These are phyloP conservation scores for Scotopteryx bipunctaria DNA, from an alignment of 2,888 invertebrate species.

Conservation along the genomic window DNA sequence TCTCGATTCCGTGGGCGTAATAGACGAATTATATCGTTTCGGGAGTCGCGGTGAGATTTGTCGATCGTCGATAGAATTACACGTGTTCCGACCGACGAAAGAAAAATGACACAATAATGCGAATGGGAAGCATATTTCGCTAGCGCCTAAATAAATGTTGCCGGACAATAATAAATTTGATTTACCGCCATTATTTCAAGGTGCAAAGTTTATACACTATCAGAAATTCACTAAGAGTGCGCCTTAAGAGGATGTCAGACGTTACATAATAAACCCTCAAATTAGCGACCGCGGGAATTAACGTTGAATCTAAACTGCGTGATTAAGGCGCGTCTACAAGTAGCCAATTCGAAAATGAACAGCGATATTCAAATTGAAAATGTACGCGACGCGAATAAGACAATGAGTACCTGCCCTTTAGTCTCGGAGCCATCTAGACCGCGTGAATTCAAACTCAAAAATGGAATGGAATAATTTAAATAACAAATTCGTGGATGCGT, in stretches of 20 bases:
- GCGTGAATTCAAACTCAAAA: slow-evolving; percentile 70
- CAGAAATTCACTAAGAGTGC: slow-evolving; percentile 64
- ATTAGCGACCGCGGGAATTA: slow-evolving; percentile 78
- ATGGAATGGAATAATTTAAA: slow-evolving; percentile 75
- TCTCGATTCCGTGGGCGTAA: slow-evolving; percentile 68
- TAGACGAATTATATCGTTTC: slow-evolving; percentile 68
- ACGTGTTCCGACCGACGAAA: slow-evolving; percentile 48
- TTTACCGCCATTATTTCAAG: slow-evolving; percentile 45
- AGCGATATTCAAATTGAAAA: slow-evolving; percentile 81
- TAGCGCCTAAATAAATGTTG: slow-evolving; percentile 57
- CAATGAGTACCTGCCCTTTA: slow-evolving; percentile 63
- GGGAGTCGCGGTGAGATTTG: slow-evolving; percentile 61
- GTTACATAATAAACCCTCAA: slow-evolving; percentile 75
- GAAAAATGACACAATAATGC: slow-evolving; percentile 60
- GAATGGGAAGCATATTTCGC: slow-evolving; percentile 56
- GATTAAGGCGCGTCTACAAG: slow-evolving; percentile 78
- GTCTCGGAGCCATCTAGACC: slow-evolving; percentile 58
- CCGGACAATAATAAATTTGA: slow-evolving; percentile 52
- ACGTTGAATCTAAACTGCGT: slow-evolving; percentile 79
- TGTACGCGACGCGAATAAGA: slow-evolving; percentile 77
- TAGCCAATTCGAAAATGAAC: slow-evolving; percentile 79
- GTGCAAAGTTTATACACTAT: slow-evolving; percentile 50
- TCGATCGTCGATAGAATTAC: slow-evolving; percentile 63
- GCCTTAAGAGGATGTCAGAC: slow-evolving; percentile 70
- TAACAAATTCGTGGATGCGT: slow-evolving; percentile 75